Evolutionary conservation across 2,888 invertebrate genomes (phyloP).

Genomic region (Gisinianus flammeolus): DNA sequence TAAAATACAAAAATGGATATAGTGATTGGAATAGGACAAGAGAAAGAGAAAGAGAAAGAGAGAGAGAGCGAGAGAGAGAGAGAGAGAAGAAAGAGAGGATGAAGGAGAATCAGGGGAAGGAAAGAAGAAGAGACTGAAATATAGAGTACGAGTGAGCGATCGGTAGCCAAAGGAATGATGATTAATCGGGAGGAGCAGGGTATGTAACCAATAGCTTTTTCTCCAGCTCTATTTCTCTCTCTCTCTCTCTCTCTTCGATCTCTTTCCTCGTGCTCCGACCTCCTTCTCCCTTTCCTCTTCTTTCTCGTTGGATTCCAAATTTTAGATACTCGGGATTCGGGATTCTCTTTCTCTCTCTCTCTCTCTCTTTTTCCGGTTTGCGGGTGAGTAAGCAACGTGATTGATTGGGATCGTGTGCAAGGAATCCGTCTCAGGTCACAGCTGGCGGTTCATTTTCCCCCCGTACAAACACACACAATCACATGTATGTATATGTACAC

Average conservation of each 20-base stretch:
- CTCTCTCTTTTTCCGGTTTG: slow-evolving; percentile 12
- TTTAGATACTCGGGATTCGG: background rate
- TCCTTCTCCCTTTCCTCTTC: background rate
- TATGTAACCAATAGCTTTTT: slow-evolving; percentile 33
- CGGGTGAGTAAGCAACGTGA: slow-evolving; percentile 40
- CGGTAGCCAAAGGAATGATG: slow-evolving; percentile 40
- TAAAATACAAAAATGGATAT: background rate
- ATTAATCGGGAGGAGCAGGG: slow-evolving; percentile 42
- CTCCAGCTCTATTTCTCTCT: background rate
- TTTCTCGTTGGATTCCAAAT: background rate
- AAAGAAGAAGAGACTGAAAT: background rate
- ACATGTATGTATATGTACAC: background rate
- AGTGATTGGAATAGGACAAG: background rate
- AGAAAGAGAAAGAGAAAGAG: background rate
- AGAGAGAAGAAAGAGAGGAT: background rate
- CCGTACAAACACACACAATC: background rate
- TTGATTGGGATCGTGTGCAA: slow-evolving; percentile 45
- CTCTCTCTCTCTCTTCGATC: background rate
- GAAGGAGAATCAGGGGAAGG: no score
- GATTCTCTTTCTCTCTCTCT: slow-evolving; percentile 19
- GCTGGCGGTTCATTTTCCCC: slow-evolving; percentile 43
- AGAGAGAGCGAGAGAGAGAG: background rate
- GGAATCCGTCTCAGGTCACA: slow-evolving; percentile 40
- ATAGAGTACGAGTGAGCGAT: slow-evolving; percentile 28
- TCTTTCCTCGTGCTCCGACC: background rate